Base-by-base conservation (phyloP, 2,888 invertebrate species). In the Trichopria drosophilae region DNA sequence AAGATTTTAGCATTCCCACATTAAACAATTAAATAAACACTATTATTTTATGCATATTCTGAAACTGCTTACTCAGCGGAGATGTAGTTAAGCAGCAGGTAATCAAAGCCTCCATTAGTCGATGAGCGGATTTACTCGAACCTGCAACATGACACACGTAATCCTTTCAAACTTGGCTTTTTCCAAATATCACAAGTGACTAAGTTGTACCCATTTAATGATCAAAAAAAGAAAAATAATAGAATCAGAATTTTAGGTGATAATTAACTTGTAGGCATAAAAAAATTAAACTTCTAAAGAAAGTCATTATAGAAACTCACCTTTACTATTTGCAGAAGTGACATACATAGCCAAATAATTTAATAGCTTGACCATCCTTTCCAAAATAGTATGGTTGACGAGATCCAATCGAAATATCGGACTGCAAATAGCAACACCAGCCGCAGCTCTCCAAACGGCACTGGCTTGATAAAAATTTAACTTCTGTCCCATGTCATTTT, bases 371-470 rank as follows among this genome's bases (percentile, higher is more conserved):
- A 66, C 23, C 3, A 65, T 64, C 26, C 64, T 65, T 0, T 51
- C 55, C 3, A 65, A 62, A 6, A 78, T 73, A 1, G 64, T 41
- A 66, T 79, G 77, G 16, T 69, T 66, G 12, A 75, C 76, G 45
- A 81, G 66, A 63, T 76, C 73, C 59, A 68, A 64, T 1, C 83
- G 74, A 60, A 83, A 81, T 72, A 75, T 69, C 1, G 83, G 82
- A 54, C 82, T 82, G 68, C 79, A 81, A 39, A 83, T 63, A 24
- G 81, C 80, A 34, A 84, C 66, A 1, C 69, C 72, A 6, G 73
- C 72, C 0, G 69, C 67, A 3, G 73, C 68, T 50, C 69, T 64
- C 75, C 75, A 75, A 0, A 65, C 72, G 1, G 69, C 65, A 29
- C 72, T 71, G 0, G 69, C 67, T 45, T 70, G 71, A 52, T 68